Percentiles rank a stretch among this genome's conserved stretches.
Evolutionary conservation across 2,113 vertebrate genomes (phyloP).

Genomic region (Phodopus roborovskii): DNA sequence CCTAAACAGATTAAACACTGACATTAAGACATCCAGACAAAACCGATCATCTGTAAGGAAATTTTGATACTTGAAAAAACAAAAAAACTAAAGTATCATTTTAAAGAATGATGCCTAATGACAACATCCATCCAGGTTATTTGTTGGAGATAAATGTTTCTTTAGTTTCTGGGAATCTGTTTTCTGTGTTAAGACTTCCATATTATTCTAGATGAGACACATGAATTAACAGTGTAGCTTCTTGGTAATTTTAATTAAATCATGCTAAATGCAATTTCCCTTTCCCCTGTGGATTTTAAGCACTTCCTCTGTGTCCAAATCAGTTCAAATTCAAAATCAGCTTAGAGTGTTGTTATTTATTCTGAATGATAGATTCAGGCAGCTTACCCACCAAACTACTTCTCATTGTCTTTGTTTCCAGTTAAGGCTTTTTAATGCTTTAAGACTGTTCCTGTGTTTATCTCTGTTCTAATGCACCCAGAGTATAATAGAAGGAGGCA

Average conservation of each 20-base stretch:
- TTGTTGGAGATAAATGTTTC: background rate
- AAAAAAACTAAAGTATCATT: background rate
- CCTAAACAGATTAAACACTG: background rate
- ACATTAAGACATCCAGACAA: background rate
- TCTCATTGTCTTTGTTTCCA: background rate
- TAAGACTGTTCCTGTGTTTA: conserved; percentile 33
- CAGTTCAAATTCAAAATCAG: conserved; percentile 9
- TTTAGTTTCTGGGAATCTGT: background rate
- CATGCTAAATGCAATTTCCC: background rate
- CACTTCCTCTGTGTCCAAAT: background rate
- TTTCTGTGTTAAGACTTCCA: background rate
- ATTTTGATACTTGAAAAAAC: background rate
- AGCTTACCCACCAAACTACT: background rate
- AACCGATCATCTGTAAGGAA: background rate
- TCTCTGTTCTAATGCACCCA: background rate
- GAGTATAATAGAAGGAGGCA: background rate
- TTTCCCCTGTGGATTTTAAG: background rate
- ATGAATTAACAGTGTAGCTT: background rate
- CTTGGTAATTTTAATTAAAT: conserved; percentile 12
- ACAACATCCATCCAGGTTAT: background rate
- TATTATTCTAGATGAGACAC: background rate
- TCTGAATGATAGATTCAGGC: background rate
- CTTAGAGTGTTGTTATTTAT: background rate
- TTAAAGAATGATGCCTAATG: background rate
- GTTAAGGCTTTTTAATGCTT: conserved; percentile 31